A percentile compares a stretch with the other conserved stretches of the same genome.
Evolutionary conservation across 2,797 vertebrate species (phyloP).

Genomic region (Sus cebifrons): DNA sequence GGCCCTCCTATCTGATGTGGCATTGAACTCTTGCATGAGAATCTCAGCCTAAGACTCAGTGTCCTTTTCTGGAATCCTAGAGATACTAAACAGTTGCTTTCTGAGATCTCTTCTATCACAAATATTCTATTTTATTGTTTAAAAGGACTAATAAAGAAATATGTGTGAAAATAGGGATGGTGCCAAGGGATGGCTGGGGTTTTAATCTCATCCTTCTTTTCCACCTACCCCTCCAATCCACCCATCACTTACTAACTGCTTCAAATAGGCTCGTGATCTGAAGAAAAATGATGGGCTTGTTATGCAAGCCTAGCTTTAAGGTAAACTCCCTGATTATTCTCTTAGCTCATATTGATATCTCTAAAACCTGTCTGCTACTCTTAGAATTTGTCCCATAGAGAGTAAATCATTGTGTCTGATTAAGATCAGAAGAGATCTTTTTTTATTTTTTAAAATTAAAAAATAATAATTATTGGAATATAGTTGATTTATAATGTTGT

Average conservation of each 20-base stretch:
- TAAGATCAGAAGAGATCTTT: neutral
- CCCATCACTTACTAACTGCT: neutral
- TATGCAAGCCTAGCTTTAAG: neutral
- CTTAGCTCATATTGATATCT: neutral
- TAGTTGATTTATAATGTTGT: too few relatives aligned
- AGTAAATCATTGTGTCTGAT: neutral
- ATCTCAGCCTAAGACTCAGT: neutral
- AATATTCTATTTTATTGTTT: neutral
- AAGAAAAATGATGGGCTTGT: neutral
- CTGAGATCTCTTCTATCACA: neutral
- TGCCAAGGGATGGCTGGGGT: neutral
- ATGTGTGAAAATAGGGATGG: neutral
- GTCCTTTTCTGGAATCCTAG: neutral
- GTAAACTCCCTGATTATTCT: neutral
- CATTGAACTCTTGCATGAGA: neutral
- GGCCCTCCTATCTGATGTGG: neutral
- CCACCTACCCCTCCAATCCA: neutral
- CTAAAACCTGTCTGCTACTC: neutral
- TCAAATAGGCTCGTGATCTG: neutral
- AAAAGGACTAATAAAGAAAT: neutral
- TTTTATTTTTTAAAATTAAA: too few relatives aligned
- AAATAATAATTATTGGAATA: too few relatives aligned
- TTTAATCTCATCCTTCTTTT: neutral
- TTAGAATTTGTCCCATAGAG: slow-evolving; percentile 27
- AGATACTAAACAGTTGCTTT: neutral